Evolutionary conservation across 1,140 invertebrate genomes (phyloP).

Genomic region (Charaxes varanes): DNA sequence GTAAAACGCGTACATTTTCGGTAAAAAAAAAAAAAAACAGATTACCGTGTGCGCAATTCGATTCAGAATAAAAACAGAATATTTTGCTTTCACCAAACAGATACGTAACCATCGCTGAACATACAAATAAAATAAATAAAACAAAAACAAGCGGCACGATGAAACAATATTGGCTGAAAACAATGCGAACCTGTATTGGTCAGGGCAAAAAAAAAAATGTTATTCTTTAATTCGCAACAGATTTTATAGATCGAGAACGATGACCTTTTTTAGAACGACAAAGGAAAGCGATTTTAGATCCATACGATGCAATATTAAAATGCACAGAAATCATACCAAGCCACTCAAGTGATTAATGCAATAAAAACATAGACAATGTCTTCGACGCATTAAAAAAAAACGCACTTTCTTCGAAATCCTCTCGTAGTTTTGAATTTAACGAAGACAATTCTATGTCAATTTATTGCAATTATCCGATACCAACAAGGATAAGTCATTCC

Average conservation of each 20-base stretch:
- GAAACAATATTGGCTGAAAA: slow-evolving; percentile 18
- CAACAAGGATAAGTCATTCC: slow-evolving; percentile 48
- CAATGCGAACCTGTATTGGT: slow-evolving; percentile 8
- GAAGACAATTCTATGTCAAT: slow-evolving; percentile 11
- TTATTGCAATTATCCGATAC: slow-evolving; percentile 22
- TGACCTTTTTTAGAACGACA: slow-evolving; percentile 12
- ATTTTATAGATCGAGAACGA: too few species aligned
- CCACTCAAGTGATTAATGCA: slow-evolving; percentile 37
- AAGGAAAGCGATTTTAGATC: slow-evolving; percentile 26
- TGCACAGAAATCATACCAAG: slow-evolving; percentile 61
- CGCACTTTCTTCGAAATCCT: too few species aligned
- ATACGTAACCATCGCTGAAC: slow-evolving; percentile 22
- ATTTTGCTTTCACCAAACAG: slow-evolving; percentile 13
- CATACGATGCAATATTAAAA: slow-evolving; percentile 33
- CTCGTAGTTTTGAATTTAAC: too few species aligned
- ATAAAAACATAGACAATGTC: slow-evolving; percentile 28
- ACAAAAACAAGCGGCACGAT: slow-evolving; percentile 18
- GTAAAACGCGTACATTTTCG: too few species aligned
- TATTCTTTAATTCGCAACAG: too few species aligned
- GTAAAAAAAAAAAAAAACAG: slow-evolving; percentile 8
- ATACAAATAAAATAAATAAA: slow-evolving; percentile 16
- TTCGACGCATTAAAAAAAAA: neutral
- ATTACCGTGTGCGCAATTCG: slow-evolving; percentile 8
- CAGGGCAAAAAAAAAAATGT: slow-evolving; percentile 8
- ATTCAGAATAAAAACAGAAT: slow-evolving; percentile 15